Base-by-base conservation (phyloP, 2,888 invertebrate genomes). In the Luperina nickerlii region DNA sequence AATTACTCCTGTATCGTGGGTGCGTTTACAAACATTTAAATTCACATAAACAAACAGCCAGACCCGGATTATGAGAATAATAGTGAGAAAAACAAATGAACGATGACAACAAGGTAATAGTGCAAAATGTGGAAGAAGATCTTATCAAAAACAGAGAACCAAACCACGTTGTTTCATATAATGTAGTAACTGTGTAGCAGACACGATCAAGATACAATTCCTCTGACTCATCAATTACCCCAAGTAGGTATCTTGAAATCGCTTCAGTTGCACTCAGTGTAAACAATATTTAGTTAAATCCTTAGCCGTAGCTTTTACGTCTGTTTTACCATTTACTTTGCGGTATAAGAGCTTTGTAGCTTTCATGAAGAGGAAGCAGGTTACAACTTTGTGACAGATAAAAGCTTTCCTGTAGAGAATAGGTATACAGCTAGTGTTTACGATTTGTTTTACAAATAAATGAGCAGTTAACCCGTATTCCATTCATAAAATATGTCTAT, bases 191-290 rank as follows among this genome's bases (percentile, higher is more conserved):
- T 66, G 72, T 48, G 63, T n/a, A n/a, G 15, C 82, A 85, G 80
- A 85, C 80, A 71, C 38, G 38, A 74, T 85, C 66, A 74, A 74
- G 71, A 80, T 72, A 63, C 70, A 68, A 27, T 57, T 72, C 51
- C 54, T 68, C 63, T 85, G 81, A 83, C 13, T 85, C 83, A 81
- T 81, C 71, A 71, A 67, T 68, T 72, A 69, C 63, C 42, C 81
- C 86, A 57, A 85, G 86, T 70, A 81, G 57, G 38, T 67, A 63
- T 81, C 67, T 45, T 27, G 63, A 71, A 67, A 69, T 38, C n/a
- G 54, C 27, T 86, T 75, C 45, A 66, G 68, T 71, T 77, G 75
- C 85, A 83, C 42, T 72, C 74, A 48, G 42, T 51, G 48, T 63
- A 79, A 62, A 80, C 48, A 66, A n/a, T 48, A 74, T 85, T 70